These are phyloP conservation scores for Excalfactoria chinensis DNA, from an alignment of 2,113 vertebrate genomes.

Conservation along the genomic window DNA sequence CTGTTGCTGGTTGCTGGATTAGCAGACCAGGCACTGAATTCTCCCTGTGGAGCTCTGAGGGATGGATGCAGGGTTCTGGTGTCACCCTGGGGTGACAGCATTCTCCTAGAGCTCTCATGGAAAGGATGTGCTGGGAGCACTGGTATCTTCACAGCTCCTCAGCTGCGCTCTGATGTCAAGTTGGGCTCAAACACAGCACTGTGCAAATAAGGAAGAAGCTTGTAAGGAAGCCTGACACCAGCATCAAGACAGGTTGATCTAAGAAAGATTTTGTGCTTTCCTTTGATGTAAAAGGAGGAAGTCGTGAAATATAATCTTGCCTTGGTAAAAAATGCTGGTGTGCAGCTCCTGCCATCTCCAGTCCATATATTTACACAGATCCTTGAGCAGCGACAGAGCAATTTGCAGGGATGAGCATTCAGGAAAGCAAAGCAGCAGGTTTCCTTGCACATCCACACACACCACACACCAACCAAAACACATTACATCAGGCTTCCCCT, in stretches of 20 bases:
- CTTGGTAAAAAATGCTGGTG: neutral
- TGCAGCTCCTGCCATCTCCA: neutral
- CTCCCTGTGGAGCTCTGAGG: neutral
- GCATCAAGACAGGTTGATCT: neutral
- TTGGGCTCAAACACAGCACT: neutral
- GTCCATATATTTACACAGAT: constrained; percentile 34
- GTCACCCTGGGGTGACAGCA: neutral
- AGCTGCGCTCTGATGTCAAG: neutral
- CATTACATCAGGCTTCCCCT: neutral
- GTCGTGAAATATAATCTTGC: constrained; percentile 12
- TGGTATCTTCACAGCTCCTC: neutral
- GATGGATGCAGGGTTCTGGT: neutral
- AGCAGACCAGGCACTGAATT: neutral
- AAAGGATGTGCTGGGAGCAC: fast-evolving
- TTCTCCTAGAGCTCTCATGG: neutral
- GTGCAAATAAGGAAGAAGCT: neutral
- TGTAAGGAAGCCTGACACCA: neutral
- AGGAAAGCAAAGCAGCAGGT: neutral
- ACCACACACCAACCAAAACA: neutral
- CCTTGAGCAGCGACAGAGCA: constrained; percentile 51
- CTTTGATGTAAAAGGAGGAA: neutral
- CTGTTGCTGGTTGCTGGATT: neutral
- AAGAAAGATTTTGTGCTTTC: constrained; percentile 13
- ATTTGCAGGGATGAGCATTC: constrained; percentile 16
- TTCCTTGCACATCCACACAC: neutral